Evolutionary conservation across 2,113 vertebrate genomes (phyloP), one percentile per base, ranked within the genome.

Genomic region (Centropristis striata): DNA sequence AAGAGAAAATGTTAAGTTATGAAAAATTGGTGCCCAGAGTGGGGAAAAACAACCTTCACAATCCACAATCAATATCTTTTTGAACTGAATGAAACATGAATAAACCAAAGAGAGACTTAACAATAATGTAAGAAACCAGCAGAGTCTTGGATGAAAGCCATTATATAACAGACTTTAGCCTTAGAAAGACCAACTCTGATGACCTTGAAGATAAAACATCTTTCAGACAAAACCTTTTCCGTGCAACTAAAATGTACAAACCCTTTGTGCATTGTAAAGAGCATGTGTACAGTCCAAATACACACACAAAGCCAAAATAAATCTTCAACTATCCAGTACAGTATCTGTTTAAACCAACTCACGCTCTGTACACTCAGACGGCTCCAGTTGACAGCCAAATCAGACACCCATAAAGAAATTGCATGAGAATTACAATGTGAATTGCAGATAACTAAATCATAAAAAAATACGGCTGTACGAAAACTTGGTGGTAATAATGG

Each of bases 401-500:
- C 18, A 66, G 4, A 50, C 39, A 20, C 50, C 25, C 57, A 68
- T 41, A 44, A 44, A 61, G n/a, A 55, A 53, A 37, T 7, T 61
- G 46, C 44, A 16, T 15, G 1, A 46, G 18, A 49, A 51, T 37
- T 20, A 23, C 14, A 49, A 9, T 23, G 20, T 47, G 44, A 65
- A 37, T 15, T 1, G 3, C 41, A 27, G n/a, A 63, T 4, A 75
- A 51, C 2, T 46, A 36, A 49, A 69, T 41, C 53, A 71, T 70
- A 53, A 7, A 39, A 50, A 51, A 63, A 28, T 15, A 39, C 63
- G 44, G 8, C 5, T 64, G 63, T 25, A n/a, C 1, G 8, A 63
- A 80, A 90, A 78, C 37, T 1, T 71, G 2, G 4, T 10, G 46
- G 20, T 13, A 44, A 60, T 60, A 72, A 51, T 27, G 70, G 18